These are phyloP conservation scores for Omphaloscelis lunosa DNA, from an alignment of 2,888 invertebrate species.

Conservation along the genomic window DNA sequence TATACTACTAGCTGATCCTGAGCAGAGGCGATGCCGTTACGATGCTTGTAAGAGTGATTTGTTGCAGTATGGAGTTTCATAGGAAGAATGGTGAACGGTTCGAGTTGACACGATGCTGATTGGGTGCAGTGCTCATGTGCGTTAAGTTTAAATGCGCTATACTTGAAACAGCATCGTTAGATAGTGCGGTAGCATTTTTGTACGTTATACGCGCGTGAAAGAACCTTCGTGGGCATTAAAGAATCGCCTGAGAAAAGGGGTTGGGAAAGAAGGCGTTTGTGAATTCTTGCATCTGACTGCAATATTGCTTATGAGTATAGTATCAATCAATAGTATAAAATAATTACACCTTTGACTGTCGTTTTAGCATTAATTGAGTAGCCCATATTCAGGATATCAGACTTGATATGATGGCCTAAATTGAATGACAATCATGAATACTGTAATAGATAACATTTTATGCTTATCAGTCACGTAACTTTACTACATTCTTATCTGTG, in stretches of 20 bases:
- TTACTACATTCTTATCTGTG: slow-evolving; percentile 24
- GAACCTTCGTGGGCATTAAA: too few relatives aligned
- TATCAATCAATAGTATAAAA: neutral
- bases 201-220: neutral
- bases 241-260: neutral
- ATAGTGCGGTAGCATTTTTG: neutral
- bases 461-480: slow-evolving; percentile 33
- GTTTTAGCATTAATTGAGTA: neutral
- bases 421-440: slow-evolving; percentile 1
- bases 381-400: neutral
- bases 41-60: neutral
- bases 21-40: neutral
- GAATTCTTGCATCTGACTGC: neutral
- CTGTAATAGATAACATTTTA: slow-evolving; percentile 16
- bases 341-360: too few relatives aligned
- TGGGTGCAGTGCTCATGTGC: neutral
- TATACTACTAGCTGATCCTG: neutral
- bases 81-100: neutral
- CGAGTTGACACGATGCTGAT: neutral
- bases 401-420: slow-evolving; percentile 2
- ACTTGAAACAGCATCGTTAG: neutral
- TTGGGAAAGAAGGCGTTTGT: too few relatives aligned
- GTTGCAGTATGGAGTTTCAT: neutral
- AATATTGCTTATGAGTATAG: neutral
- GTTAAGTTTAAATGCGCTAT: neutral